Conservation (phyloP, 1,140 invertebrate genomes). For the Coelopa frigida region DNA sequence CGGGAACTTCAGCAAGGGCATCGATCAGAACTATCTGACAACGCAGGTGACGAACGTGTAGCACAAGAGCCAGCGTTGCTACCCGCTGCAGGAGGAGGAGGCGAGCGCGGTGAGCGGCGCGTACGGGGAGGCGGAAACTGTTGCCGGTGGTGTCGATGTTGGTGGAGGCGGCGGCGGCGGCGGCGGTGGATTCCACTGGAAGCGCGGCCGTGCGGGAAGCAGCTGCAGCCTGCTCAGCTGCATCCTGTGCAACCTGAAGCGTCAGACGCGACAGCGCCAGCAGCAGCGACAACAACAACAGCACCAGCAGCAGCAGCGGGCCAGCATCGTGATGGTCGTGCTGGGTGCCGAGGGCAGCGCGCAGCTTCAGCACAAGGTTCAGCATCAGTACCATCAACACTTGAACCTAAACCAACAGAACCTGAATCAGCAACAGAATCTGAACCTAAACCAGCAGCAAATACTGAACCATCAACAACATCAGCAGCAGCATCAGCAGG, state of each 20-base stretch:
- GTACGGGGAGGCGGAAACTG: not conserved
- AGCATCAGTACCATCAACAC: too few relatives aligned
- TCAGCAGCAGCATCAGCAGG: too few relatives aligned
- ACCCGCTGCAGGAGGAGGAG: not conserved
- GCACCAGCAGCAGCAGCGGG: not conserved
- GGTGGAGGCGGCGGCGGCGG: not conserved
- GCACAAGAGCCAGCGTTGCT: conserved; percentile 24
- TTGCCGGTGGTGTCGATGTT: not conserved
- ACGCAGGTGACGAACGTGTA: conserved; percentile 45
- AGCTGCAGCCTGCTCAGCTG: conserved; percentile 7
- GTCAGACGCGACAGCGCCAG: conserved; percentile 1
- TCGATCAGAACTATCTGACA: conserved; percentile 35
- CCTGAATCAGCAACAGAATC: too few relatives aligned
- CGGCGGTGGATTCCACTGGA: not conserved
- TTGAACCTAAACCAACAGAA: too few relatives aligned
- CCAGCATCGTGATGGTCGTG: not conserved
- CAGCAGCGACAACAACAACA: conserved; percentile 11
- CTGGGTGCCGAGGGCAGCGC: not conserved
- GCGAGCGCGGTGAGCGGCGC: conserved; percentile 1
- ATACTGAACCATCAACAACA: too few relatives aligned
- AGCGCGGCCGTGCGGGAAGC: not conserved
- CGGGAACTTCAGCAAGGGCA: conserved; percentile 36
- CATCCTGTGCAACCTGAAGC: conserved; percentile 7
- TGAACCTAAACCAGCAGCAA: too few relatives aligned
- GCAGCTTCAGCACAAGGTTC: too few relatives aligned